A percentile compares a stretch with the other conserved stretches of the same genome.
phyloP scores from a whole-genome alignment of 2,888 invertebrate species.

The Thymelicus acteon region DNA sequence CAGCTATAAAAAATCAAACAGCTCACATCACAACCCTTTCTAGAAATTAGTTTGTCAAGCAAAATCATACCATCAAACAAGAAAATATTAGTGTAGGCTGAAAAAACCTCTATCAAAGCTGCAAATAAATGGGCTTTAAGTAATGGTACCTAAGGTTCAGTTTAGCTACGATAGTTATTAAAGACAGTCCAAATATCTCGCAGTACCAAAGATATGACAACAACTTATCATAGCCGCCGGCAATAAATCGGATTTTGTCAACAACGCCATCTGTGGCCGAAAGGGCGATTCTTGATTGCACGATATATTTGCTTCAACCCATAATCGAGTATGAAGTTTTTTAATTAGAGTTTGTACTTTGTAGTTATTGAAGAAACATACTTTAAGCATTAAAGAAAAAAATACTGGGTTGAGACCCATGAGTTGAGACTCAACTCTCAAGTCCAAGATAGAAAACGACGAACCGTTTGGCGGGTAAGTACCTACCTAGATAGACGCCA shows the following conservation, averaged over 20 bases:
- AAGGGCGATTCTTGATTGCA: not conserved
- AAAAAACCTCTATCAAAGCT: not conserved
- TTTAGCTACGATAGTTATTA: not conserved
- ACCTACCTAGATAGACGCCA: too few relatives aligned
- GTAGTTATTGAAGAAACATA: too few relatives aligned
- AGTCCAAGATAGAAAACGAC: too few relatives aligned
- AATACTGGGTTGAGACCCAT: too few relatives aligned
- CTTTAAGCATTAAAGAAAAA: too few relatives aligned
- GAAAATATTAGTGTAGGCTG: not conserved
- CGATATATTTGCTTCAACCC: not conserved
- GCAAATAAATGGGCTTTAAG: not conserved
- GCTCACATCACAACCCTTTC: too few relatives aligned
- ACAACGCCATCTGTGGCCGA: slow-evolving; percentile 16
- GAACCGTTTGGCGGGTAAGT: too few relatives aligned
- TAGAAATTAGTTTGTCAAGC: too few relatives aligned
- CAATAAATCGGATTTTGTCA: slow-evolving; percentile 27
- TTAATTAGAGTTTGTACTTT: too few relatives aligned
- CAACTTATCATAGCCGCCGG: slow-evolving; percentile 14
- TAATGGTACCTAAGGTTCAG: not conserved
- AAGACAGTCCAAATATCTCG: slow-evolving; percentile 6
- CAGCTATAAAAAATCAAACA: too few relatives aligned
- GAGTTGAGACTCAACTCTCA: too few relatives aligned
- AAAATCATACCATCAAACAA: too few relatives aligned
- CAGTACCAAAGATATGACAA: slow-evolving; percentile 9
- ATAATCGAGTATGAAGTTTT: not conserved